A percentile compares a stretch with the other conserved stretches of the same genome.
phyloP scores from a whole-genome alignment of 1,140 invertebrate genomes.

The Euwallacea fornicatus region DNA sequence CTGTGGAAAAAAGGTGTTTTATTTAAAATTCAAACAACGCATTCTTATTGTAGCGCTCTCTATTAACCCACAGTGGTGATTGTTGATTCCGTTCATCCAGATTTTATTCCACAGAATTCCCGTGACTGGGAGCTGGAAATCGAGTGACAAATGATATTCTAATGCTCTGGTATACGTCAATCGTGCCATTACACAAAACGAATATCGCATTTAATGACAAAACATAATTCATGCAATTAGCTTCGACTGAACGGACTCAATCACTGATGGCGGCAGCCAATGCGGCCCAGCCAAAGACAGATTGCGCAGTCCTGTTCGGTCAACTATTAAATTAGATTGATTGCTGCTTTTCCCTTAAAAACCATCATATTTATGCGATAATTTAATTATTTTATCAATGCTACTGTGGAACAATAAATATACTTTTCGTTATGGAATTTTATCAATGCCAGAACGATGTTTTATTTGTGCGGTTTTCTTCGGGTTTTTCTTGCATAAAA shows the following conservation, averaged over 20 bases:
- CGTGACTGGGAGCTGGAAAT: too few relatives aligned
- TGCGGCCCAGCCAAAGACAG: constrained; percentile 13
- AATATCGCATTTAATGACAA: constrained; percentile 28
- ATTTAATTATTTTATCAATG: constrained; percentile 2
- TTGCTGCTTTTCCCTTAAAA: constrained; percentile 19
- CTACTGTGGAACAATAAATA: too few relatives aligned
- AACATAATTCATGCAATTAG: constrained; percentile 30
- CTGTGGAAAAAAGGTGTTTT: too few relatives aligned
- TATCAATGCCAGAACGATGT: too few relatives aligned
- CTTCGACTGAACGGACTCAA: constrained; percentile 19
- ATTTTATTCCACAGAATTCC: too few relatives aligned
- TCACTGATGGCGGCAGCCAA: constrained; percentile 5
- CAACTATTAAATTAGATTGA: constrained; percentile 31
- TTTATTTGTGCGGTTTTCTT: too few relatives aligned
- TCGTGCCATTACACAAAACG: constrained; percentile 19
- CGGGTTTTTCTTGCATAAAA: too few relatives aligned
- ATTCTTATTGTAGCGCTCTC: too few relatives aligned
- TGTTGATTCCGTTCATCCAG: too few relatives aligned
- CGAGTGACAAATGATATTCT: constrained; percentile 10
- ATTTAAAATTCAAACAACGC: too few relatives aligned
- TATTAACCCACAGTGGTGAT: too few relatives aligned
- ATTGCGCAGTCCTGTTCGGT: constrained; percentile 16
- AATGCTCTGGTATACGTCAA: neutral
- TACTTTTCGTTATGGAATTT: too few relatives aligned
- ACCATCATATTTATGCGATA: constrained; percentile 13